phyloP scores from a whole-genome alignment of 1,140 invertebrate genomes.

The Pachyrhynchus sulphureomaculatus region DNA sequence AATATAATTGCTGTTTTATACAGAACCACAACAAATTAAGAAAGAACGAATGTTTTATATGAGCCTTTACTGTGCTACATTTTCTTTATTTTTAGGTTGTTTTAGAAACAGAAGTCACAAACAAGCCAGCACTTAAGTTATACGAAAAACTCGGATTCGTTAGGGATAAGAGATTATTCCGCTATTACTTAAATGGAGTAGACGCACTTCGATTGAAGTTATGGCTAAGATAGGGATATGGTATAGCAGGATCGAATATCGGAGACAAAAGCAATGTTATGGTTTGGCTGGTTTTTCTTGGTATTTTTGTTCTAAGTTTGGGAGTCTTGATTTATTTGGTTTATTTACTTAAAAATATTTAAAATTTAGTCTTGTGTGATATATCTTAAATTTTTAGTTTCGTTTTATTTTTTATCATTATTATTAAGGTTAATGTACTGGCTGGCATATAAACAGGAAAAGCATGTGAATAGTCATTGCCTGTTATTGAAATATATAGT shows the following conservation, averaged over 20 bases:
- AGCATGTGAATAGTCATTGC: too few relatives aligned
- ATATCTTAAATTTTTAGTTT: too few relatives aligned
- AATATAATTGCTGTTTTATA: too few relatives aligned
- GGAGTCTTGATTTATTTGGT: neutral
- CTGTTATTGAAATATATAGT: too few relatives aligned
- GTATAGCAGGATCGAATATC: neutral
- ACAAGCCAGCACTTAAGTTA: constrained; percentile 87
- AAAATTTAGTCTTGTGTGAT: too few relatives aligned
- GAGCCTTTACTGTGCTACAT: too few relatives aligned
- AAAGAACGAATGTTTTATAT: too few relatives aligned
- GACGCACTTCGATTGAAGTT: constrained; percentile 96
- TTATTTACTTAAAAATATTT: too few relatives aligned
- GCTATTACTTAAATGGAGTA: constrained; percentile 98
- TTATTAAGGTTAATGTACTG: too few relatives aligned
- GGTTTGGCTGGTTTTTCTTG: constrained; percentile 5
- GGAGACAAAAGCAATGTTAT: neutral
- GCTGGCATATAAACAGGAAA: too few relatives aligned
- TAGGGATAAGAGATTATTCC: constrained; percentile 94
- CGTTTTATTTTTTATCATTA: too few relatives aligned
- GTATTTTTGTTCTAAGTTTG: constrained; percentile 7
- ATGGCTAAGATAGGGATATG: constrained; percentile 66
- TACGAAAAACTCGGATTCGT: constrained; percentile 99
- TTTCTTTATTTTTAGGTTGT: constrained; percentile 63
- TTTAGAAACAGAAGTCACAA: constrained; percentile 98
- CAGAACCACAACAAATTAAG: too few relatives aligned